Conservation (phyloP, 2,797 vertebrate genomes). For the Hydrolagus colliei region DNA sequence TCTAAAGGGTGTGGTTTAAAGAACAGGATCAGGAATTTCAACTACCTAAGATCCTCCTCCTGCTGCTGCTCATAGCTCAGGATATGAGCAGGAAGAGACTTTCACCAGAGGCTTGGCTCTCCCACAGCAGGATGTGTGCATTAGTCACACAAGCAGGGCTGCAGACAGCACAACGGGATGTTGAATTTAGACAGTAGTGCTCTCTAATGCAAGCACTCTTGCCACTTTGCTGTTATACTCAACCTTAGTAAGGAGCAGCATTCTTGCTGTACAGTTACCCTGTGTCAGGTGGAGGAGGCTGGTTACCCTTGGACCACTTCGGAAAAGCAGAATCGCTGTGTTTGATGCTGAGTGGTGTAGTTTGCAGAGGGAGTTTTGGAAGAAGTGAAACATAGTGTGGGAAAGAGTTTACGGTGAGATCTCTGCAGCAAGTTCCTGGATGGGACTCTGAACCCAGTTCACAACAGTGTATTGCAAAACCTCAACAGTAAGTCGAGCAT, state of each 20-base stretch:
- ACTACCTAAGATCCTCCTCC: constrained; percentile 25
- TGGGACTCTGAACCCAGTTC: background rate
- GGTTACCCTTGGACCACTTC: background rate
- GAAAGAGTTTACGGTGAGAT: background rate
- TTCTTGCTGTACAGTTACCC: background rate
- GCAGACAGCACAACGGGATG: background rate
- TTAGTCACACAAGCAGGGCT: constrained; percentile 20
- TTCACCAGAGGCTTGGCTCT: constrained; percentile 18
- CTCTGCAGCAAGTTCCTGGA: background rate
- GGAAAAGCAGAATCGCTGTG: background rate
- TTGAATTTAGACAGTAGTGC: background rate
- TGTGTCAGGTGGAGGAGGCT: background rate
- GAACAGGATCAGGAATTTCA: constrained; percentile 26
- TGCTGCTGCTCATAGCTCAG: background rate
- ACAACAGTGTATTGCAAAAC: constrained; percentile 10
- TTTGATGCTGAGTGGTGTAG: background rate
- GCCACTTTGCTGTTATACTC: background rate
- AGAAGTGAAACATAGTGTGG: background rate
- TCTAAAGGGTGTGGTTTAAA: constrained; percentile 30
- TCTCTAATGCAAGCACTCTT: background rate
- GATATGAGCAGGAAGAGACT: background rate
- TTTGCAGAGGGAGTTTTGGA: background rate
- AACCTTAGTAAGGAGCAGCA: background rate
- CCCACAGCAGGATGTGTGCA: constrained; percentile 21
- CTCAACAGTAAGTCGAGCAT: constrained; percentile 7